phyloP scores from a whole-genome alignment of 2,113 vertebrate genomes.

The Panthera uncia region DNA sequence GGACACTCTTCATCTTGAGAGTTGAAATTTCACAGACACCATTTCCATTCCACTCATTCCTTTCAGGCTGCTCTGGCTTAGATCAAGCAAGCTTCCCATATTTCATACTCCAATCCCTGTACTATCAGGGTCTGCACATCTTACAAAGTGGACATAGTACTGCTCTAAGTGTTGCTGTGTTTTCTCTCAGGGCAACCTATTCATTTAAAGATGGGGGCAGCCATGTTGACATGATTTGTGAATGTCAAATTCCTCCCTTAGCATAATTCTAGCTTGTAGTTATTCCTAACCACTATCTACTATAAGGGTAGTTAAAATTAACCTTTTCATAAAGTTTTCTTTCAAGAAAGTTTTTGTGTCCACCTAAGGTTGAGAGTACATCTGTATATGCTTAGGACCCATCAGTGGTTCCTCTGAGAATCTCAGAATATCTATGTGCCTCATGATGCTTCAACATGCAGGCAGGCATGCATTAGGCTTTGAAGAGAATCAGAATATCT shows the following conservation, averaged over 20 bases:
- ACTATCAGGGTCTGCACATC: neutral
- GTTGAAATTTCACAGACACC: neutral
- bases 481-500: neutral
- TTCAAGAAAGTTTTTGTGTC: neutral
- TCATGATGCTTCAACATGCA: neutral
- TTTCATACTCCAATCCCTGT: neutral
- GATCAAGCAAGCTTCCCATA: neutral
- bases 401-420: neutral
- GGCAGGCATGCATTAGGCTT: neutral
- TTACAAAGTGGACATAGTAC: neutral
- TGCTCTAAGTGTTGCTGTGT: neutral
- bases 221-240: neutral
- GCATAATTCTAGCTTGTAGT: constrained; percentile 42
- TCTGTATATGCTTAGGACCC: neutral
- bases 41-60: constrained; percentile 7
- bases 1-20: neutral
- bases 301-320: neutral
- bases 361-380: neutral
- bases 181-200: constrained; percentile 26
- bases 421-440: neutral
- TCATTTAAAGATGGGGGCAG: neutral
- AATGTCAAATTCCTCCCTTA: neutral
- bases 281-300: constrained; percentile 1
- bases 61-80: neutral
- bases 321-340: constrained; percentile 4